Evolutionary conservation across 2,113 vertebrate species (phyloP).

Genomic region (Takifugu bimaculatus): DNA sequence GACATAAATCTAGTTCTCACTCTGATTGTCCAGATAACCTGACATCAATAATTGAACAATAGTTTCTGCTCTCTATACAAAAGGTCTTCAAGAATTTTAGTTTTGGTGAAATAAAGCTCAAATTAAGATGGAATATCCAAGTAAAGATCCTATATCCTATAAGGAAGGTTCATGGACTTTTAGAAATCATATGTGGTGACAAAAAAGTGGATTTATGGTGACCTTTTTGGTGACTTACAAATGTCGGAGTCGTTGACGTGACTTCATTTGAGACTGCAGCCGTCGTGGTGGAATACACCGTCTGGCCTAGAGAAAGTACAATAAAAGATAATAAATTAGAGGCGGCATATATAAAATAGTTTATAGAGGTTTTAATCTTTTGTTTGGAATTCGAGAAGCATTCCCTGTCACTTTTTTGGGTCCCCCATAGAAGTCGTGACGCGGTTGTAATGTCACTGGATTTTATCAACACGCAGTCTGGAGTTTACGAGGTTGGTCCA

Average conservation of each 20-base stretch:
- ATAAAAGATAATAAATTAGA: background rate
- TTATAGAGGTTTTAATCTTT: background rate
- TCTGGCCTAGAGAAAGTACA: conserved; percentile 56
- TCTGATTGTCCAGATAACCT: too few relatives aligned
- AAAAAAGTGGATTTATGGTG: conserved; percentile 1
- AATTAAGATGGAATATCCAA: too few relatives aligned
- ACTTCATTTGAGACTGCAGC: conserved; percentile 38
- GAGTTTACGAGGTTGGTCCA: conserved; percentile 28
- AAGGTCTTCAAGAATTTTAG: too few relatives aligned
- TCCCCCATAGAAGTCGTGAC: conserved; percentile 21
- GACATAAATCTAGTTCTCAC: too few relatives aligned
- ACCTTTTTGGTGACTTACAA: conserved; percentile 35
- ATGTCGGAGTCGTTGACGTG: conserved; percentile 42
- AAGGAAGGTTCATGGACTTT: conserved; percentile 34
- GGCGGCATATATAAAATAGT: background rate
- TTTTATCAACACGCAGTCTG: conserved; percentile 23
- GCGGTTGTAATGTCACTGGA: conserved; percentile 27
- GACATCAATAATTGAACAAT: too few relatives aligned
- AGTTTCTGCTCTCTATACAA: too few relatives aligned
- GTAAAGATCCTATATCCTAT: too few relatives aligned
- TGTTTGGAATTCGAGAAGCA: background rate
- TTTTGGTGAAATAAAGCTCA: too few relatives aligned
- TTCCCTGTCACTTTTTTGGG: conserved; percentile 12
- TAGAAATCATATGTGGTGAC: conserved; percentile 5
- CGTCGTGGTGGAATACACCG: conserved; percentile 46